Evolutionary conservation across 2,888 invertebrate species (phyloP).

Genomic region (Dasysyrphus albostriatus): DNA sequence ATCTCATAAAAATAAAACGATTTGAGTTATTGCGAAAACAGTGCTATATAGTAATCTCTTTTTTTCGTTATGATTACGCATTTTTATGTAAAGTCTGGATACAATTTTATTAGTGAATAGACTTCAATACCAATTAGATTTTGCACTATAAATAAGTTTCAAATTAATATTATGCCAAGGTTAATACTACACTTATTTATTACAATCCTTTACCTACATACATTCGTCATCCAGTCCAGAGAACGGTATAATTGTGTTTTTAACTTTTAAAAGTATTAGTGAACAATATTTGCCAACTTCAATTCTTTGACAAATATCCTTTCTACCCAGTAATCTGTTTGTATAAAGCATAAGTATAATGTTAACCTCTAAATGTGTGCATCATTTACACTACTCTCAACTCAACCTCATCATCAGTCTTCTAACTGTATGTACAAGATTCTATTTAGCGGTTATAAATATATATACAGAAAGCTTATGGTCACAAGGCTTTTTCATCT

Average conservation of each 20-base stretch:
- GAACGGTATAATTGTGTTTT: not conserved
- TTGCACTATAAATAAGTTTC: no score
- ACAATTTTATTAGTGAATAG: no score
- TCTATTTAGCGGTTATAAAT: not conserved
- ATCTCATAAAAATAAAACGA: no score
- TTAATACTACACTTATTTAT: not conserved
- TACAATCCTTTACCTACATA: no score
- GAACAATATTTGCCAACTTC: not conserved
- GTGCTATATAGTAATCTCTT: no score
- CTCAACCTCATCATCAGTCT: constrained; percentile 13
- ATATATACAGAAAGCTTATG: constrained; percentile 1
- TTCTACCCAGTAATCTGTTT: not conserved
- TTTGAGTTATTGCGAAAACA: no score
- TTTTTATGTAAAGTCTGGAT: no score
- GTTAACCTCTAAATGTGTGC: not conserved
- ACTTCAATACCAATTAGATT: no score
- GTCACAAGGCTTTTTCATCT: not conserved
- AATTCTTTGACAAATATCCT: not conserved
- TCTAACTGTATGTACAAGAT: constrained; percentile 4
- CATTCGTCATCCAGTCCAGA: no score
- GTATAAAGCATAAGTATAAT: not conserved
- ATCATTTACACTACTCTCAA: not conserved
- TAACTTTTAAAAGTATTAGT: not conserved
- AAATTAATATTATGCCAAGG: not conserved
- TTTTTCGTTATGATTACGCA: no score